Conservation (phyloP, 2,797 vertebrate genomes). For the Aratinga solstitialis region DNA sequence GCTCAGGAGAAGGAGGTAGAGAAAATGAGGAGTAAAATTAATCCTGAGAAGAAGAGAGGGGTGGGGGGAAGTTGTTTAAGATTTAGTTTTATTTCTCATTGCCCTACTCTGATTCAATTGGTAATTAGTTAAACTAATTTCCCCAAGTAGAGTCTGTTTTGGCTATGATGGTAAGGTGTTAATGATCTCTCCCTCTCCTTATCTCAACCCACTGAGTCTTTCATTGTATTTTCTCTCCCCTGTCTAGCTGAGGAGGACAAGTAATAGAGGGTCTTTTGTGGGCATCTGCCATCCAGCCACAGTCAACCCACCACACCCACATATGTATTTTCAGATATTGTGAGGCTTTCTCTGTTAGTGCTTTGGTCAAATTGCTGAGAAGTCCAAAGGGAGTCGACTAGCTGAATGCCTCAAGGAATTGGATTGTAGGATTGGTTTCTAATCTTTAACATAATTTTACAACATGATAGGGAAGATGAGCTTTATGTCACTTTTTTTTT, state of each 20-base stretch:
- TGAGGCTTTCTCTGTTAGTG: not conserved
- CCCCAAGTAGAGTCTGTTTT: not conserved
- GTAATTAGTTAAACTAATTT: not conserved
- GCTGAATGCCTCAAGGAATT: not conserved
- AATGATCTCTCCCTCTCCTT: not conserved
- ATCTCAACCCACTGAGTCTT: not conserved
- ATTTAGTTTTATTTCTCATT: not conserved
- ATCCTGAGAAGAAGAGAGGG: not conserved
- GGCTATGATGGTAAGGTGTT: not conserved
- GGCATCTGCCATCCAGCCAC: not conserved
- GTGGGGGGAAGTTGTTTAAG: not conserved
- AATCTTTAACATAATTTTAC: not conserved
- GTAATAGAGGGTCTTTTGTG: not conserved
- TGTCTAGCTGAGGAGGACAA: not conserved
- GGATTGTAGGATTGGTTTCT: not conserved
- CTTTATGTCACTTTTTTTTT: not conserved
- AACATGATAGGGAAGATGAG: not conserved
- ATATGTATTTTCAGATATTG: not conserved
- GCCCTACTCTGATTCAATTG: not conserved
- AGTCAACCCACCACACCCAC: not conserved
- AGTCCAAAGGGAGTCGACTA: not conserved
- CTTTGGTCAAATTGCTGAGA: not conserved
- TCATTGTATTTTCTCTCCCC: not conserved
- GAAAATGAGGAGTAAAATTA: not conserved
- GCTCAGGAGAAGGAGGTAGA: not conserved